A percentile compares a stretch with the other conserved stretches of the same genome.
These are phyloP conservation scores for Glaucidium brasilianum DNA, from an alignment of 2,113 vertebrate species.

Conservation along the genomic window DNA sequence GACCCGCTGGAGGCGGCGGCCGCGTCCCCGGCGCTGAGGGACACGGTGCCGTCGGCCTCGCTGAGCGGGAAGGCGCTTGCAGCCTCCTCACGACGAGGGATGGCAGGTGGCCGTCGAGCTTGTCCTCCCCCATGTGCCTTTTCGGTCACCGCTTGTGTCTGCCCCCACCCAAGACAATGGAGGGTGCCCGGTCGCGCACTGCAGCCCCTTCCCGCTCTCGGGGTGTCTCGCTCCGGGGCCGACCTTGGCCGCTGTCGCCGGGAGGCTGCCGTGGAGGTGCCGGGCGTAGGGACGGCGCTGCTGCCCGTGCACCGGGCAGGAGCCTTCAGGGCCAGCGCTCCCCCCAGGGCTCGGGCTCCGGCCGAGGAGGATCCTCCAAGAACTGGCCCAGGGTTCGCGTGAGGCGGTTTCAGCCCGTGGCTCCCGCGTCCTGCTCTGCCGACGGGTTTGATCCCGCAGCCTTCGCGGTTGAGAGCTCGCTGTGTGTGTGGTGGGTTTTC, in stretches of 20 bases:
- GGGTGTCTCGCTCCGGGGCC: not conserved
- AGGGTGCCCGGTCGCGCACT: not conserved
- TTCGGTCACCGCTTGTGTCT: not conserved
- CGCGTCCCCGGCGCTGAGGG: fast-evolving
- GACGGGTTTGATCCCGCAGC: not conserved
- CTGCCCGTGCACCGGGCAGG: not conserved
- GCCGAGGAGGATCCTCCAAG: not conserved
- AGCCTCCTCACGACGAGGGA: not conserved
- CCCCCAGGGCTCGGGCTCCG: not conserved
- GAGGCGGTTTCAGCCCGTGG: not conserved
- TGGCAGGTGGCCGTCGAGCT: not conserved
- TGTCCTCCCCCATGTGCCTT: not conserved
- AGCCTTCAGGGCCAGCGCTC: not conserved
- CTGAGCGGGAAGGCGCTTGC: not conserved
- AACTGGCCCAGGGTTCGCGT: fast-evolving
- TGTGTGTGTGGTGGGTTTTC: not conserved
- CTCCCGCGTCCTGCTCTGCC: fast-evolving
- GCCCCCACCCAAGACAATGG: fast-evolving
- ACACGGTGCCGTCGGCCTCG: not conserved
- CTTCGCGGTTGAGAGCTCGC: fast-evolving
- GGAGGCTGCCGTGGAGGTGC: not conserved
- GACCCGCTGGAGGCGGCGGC: fast-evolving
- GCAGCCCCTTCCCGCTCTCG: not conserved
- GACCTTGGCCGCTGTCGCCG: not conserved
- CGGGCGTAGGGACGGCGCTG: fast-evolving